Base-by-base conservation (phyloP, 2,797 vertebrate genomes). In the Sebastes flavidus region DNA sequence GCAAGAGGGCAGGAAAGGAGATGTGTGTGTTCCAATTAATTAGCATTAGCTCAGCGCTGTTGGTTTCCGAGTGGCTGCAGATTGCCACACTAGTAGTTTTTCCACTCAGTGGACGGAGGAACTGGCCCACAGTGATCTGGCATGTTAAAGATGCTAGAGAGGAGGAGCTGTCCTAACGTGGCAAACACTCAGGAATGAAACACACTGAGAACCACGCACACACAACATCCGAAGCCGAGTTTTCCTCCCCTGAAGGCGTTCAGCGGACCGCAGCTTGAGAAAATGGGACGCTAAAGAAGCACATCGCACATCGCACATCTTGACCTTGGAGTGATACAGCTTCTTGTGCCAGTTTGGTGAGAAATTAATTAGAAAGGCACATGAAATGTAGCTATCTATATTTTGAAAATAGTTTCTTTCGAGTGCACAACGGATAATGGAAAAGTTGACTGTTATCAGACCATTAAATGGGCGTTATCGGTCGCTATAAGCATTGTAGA, bases 21-120 rank as follows among this genome's bases (percentile, higher is more conserved):
- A 13, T 62, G 46, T 25, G 36, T 72, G 70, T 36, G 25, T 55
- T 82, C 72, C 70, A 80, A 80, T 86, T 90, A 92, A 89, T 88
- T 85, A 83, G 46, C 82, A 81, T 83, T 76, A 80, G 75, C 76
- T 54, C 16, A 1, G 38, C 2, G 14, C 62, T 59, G 82, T 69
- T 62, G 80, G 36, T 81, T 82, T 86, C 66, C n/a, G 59, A 81
- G 80, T 56, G 69, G 83, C 81, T 80, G 75, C 83, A 75, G 77
- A 65, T 59, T 77, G 82, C 66, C 85, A 77, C 81, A 59, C 81
- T 34, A 32, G 79, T 81, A 81, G 38, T 78, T 84, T 86, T 87
- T 87, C 86, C 84, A 59, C 78, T 72, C 24, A 13, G 69, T 46
- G 80, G 75, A 80, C 1, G 38, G 68, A 80, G 68, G 73, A 78